A percentile compares a stretch with the other conserved stretches of the same genome.
Conservation (phyloP, 2,797 vertebrate genomes). For the Onychomys arenicola region DNA sequence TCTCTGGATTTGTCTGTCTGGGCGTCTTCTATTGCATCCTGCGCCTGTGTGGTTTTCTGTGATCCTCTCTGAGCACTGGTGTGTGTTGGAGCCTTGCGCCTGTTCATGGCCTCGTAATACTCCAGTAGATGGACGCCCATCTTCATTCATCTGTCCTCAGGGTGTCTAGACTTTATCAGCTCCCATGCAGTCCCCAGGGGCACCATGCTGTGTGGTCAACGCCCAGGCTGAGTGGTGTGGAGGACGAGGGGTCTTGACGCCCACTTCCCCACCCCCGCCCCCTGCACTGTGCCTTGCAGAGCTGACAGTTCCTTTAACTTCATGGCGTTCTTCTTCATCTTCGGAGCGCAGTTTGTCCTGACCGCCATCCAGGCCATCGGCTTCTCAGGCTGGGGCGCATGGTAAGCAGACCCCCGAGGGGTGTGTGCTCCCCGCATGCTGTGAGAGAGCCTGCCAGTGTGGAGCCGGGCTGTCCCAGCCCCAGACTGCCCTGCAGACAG, state of each 20-base stretch:
- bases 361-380: constrained; percentile 93
- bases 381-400: constrained; percentile 93
- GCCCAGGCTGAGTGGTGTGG: not conserved
- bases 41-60: accelerated
- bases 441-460: not conserved
- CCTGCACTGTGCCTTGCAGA: constrained; percentile 83
- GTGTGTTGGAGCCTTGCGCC: accelerated
- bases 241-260: not conserved
- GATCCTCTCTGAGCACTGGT: not conserved
- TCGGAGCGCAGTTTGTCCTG: constrained; percentile 94
- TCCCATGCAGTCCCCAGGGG: no score
- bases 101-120: not conserved
- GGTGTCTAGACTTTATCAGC: not conserved
- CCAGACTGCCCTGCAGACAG: not conserved
- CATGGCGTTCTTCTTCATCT: constrained; percentile 98
- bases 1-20: not conserved
- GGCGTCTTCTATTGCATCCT: not conserved
- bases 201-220: no score
- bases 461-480: not conserved
- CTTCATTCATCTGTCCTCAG: no score
- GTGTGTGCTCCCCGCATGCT: no score
- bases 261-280: no score
- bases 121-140: no score
- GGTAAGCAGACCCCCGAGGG: constrained; percentile 89
- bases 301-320: constrained; percentile 99